These are phyloP conservation scores for Esox lucius DNA, from an alignment of 2,797 vertebrate genomes.

Conservation along the genomic window DNA sequence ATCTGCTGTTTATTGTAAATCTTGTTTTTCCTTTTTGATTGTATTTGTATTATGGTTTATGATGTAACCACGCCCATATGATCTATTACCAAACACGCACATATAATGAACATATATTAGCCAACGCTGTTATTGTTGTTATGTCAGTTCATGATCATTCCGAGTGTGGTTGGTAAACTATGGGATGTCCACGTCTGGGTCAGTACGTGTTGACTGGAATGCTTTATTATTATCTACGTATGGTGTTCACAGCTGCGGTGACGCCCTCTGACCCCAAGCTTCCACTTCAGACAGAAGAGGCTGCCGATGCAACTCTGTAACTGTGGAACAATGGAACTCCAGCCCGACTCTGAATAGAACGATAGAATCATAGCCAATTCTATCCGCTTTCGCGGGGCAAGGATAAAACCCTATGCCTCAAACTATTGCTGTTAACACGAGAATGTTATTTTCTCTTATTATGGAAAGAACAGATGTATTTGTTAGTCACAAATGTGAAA, in stretches of 20 bases:
- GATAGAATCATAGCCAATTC: not conserved
- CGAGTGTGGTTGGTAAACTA: no score
- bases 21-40: not conserved
- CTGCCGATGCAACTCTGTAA: not conserved
- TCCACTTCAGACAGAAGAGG: not conserved
- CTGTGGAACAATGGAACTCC: not conserved
- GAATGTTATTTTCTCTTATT: not conserved
- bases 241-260: not conserved
- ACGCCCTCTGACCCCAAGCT: not conserved
- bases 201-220: not conserved
- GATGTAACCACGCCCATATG: not conserved
- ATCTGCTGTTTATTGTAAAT: constrained; percentile 13
- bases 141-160: not conserved
- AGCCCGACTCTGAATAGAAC: constrained; percentile 1
- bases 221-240: not conserved
- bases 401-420: constrained; percentile 34
- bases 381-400: constrained; percentile 7
- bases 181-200: not conserved
- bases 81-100: not conserved
- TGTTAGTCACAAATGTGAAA: constrained; percentile 40
- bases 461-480: constrained; percentile 25
- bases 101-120: constrained; percentile 1
- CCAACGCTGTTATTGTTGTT: not conserved
- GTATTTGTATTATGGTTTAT: not conserved
- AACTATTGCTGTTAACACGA: not conserved